Conservation (phyloP, 2,797 vertebrate genomes). For the Lateolabrax maculatus region DNA sequence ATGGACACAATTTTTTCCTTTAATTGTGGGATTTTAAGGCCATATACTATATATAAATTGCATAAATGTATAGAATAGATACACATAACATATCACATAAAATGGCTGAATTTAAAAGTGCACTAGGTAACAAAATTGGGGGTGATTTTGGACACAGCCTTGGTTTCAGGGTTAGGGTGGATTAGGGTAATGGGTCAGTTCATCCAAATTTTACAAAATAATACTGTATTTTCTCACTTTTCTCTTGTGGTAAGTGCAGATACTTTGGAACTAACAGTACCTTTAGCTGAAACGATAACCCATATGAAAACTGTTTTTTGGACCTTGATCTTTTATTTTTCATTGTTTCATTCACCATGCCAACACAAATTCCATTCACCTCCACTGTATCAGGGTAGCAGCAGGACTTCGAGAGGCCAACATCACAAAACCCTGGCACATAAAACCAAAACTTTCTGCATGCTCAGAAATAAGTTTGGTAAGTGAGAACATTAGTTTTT, state of each 20-base stretch:
- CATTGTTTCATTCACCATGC: background rate
- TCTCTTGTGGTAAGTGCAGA: background rate
- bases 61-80: too few species aligned
- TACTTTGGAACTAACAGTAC: background rate
- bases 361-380: background rate
- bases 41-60: too few species aligned
- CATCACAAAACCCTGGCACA: background rate
- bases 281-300: too few species aligned
- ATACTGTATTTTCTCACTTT: background rate
- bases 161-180: background rate
- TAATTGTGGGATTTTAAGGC: too few species aligned
- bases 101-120: background rate
- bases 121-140: background rate
- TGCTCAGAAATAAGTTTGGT: background rate
- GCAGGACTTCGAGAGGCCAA: conserved; percentile 3
- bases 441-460: background rate
- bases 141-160: background rate
- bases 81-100: too few species aligned
- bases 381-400: too few species aligned
- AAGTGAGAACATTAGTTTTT: background rate
- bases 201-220: background rate
- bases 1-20: too few species aligned
- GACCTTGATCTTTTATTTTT: too few species aligned
- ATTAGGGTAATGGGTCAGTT: background rate
- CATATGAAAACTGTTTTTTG: background rate